phyloP scores from a whole-genome alignment of 2,888 invertebrate species.

The Maniola hyperantus region DNA sequence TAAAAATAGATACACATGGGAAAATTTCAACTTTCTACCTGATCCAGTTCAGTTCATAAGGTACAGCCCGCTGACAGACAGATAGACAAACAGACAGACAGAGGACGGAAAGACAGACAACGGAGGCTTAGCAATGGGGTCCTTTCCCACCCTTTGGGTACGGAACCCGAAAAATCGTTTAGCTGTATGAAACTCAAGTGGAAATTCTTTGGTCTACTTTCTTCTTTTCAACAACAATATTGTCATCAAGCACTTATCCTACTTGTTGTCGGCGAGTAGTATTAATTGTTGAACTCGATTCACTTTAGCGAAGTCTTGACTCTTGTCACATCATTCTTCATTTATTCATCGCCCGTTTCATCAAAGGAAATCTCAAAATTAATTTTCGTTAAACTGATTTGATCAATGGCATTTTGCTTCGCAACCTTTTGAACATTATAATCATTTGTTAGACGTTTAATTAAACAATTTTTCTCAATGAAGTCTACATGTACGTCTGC shows the following conservation, averaged over 20 bases:
- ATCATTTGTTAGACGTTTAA: neutral
- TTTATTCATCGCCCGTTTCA: neutral
- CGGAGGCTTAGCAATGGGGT: too few species aligned
- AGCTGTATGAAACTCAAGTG: neutral
- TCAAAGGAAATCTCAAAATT: neutral
- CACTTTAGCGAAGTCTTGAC: neutral
- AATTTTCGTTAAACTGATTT: neutral
- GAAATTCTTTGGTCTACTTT: neutral
- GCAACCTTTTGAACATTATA: neutral
- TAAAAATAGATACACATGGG: too few species aligned
- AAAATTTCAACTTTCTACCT: too few species aligned
- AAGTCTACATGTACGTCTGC: too few species aligned
- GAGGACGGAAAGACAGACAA: too few species aligned
- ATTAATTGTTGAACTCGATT: constrained; percentile 12
- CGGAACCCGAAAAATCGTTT: neutral
- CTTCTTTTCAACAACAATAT: neutral
- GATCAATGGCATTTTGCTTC: neutral
- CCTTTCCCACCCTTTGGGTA: too few species aligned
- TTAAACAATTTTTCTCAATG: neutral
- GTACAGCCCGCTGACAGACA: too few species aligned
- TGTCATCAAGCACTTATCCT: constrained; percentile 6
- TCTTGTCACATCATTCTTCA: neutral
- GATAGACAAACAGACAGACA: too few species aligned
- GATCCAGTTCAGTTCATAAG: too few species aligned
- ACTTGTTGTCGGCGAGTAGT: neutral